Evolutionary conservation across 2,113 vertebrate genomes (phyloP).

Genomic region (Chauna torquata): DNA sequence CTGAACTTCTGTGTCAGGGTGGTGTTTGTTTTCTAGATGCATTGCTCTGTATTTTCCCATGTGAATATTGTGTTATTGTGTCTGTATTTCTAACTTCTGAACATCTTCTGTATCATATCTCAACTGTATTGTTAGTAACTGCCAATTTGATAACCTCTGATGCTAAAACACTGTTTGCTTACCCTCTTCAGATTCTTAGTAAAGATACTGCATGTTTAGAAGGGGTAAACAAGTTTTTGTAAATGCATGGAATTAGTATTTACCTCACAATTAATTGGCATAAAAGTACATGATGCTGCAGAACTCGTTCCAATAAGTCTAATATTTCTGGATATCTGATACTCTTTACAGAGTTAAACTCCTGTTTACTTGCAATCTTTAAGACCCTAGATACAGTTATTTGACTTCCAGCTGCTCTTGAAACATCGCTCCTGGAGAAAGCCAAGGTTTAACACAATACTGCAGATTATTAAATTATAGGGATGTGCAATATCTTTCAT

Average conservation of each 20-base stretch:
- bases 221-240: not conserved
- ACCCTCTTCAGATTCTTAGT: not conserved
- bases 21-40: not conserved
- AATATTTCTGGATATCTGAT: not conserved
- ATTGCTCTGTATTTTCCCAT: not conserved
- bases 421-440: conserved; percentile 16
- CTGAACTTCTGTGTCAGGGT: not conserved
- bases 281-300: not conserved
- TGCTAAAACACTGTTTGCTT: not conserved
- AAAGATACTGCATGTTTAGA: not conserved
- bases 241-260: not conserved
- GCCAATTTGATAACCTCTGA: not conserved
- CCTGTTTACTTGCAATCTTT: conserved; percentile 1
- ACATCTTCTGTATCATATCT: not conserved
- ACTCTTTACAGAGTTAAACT: not conserved
- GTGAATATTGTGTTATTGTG: not conserved
- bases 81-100: not conserved
- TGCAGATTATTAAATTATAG: conserved; percentile 42
- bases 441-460: not conserved
- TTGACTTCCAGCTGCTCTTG: conserved; percentile 26
- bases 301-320: not conserved
- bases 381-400: not conserved
- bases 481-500: not conserved
- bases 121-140: not conserved
- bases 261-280: not conserved